Percentiles rank a stretch among this genome's conserved stretches.
Conservation (phyloP, 2,797 vertebrate species). For the Eospalax fontanierii region DNA sequence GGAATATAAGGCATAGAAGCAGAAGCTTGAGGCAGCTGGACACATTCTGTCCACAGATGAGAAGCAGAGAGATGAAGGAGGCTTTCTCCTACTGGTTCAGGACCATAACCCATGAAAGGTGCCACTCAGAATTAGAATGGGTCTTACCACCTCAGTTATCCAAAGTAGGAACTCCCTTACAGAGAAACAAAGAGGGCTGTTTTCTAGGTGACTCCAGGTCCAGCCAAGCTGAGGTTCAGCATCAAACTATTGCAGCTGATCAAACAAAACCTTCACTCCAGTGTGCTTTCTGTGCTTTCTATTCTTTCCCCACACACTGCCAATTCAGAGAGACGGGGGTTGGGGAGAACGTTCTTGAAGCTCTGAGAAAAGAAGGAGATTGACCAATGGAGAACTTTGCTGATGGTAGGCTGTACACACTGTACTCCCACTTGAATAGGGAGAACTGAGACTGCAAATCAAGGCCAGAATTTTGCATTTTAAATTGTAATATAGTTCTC, state of each 20-base stretch:
- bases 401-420: neutral
- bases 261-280: neutral
- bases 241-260: neutral
- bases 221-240: neutral
- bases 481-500: neutral
- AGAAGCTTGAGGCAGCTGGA: neutral
- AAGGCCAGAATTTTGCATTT: neutral
- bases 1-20: neutral
- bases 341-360: neutral
- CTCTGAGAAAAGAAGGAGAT: neutral
- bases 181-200: neutral
- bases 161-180: neutral
- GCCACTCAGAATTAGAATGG: too few species aligned
- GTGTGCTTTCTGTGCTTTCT: neutral
- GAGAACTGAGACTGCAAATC: neutral
- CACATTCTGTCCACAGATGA: neutral
- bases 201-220: neutral
- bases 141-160: neutral
- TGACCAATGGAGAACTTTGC: too few species aligned
- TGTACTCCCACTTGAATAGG: too few species aligned
- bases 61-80: neutral
- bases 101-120: neutral
- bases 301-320: neutral
- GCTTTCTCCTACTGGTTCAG: neutral
- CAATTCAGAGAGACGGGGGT: neutral